Evolutionary conservation across 1,140 invertebrate species (phyloP).

Genomic region (Drosophila ananassae): DNA sequence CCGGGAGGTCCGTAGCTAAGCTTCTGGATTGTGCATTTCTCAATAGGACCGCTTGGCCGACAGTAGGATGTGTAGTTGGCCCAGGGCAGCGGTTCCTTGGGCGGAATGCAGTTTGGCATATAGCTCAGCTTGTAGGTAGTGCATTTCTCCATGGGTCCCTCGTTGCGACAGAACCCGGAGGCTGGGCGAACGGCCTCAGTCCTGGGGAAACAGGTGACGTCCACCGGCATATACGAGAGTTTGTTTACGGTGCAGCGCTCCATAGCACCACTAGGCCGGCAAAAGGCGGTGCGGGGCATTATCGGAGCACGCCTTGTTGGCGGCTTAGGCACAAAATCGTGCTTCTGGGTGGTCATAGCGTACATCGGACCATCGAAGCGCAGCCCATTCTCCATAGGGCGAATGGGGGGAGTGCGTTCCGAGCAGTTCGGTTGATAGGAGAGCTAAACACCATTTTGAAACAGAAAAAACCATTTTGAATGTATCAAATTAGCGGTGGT

Average conservation of each 20-base stretch:
- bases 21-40: conserved; percentile 86
- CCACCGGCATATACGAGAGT: conserved; percentile 85
- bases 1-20: conserved; percentile 86
- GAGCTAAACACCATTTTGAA: conserved; percentile 81
- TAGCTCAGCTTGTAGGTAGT: conserved; percentile 86
- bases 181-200: conserved; percentile 54
- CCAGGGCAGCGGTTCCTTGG: conserved; percentile 85
- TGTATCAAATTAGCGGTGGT: not conserved
- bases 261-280: conserved; percentile 85
- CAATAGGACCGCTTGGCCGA: conserved; percentile 83
- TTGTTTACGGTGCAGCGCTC: conserved; percentile 85
- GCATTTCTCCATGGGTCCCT: conserved; percentile 84
- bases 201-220: conserved; percentile 72
- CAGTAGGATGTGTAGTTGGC: conserved; percentile 83
- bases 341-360: conserved; percentile 88
- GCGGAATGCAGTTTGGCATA: conserved; percentile 85
- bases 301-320: conserved; percentile 84
- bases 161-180: conserved; percentile 59
- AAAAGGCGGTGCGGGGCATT: conserved; percentile 85
- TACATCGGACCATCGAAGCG: conserved; percentile 88
- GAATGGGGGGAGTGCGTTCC: conserved; percentile 82
- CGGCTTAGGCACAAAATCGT: conserved; percentile 89
- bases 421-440: conserved; percentile 85
- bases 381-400: conserved; percentile 70
- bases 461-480: not conserved